A percentile compares a stretch with the other conserved stretches of the same genome.
Evolutionary conservation across 2,888 invertebrate species (phyloP).

Genomic region (Cheilosia vernalis): DNA sequence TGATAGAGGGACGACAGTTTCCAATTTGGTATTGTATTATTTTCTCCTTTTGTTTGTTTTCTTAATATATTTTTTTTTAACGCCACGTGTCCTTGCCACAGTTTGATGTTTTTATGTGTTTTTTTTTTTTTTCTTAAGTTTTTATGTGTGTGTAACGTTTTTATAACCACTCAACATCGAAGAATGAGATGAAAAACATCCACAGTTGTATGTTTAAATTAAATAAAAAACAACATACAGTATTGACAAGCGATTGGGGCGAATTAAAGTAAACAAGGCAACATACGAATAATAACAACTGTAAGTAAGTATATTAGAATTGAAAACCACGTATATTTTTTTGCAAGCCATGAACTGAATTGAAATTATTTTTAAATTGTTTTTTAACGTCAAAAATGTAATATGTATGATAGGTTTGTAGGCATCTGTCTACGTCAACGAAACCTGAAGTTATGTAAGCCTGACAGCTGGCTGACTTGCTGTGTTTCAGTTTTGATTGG

Average conservation of each 20-base stretch:
- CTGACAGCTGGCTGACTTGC: too few species aligned
- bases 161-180: conserved; percentile 26
- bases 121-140: conserved; percentile 5
- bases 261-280: neutral
- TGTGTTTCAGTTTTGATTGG: too few species aligned
- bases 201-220: conserved; percentile 56
- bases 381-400: too few species aligned
- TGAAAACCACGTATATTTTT: too few species aligned
- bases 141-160: conserved; percentile 8
- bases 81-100: conserved; percentile 38
- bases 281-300: too few species aligned
- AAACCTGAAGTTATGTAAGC: too few species aligned
- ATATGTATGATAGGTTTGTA: too few species aligned
- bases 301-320: too few species aligned
- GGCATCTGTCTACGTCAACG: too few species aligned
- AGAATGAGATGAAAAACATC: conserved; percentile 22
- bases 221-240: conserved; percentile 59
- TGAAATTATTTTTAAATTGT: too few species aligned
- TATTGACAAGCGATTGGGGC: conserved; percentile 22
- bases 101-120: conserved; percentile 16
- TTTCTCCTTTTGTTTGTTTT: conserved; percentile 1
- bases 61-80: conserved; percentile 16
- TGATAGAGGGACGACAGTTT: conserved; percentile 18
- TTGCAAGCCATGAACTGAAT: too few species aligned
- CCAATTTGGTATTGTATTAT: conserved; percentile 12